Evolutionary conservation across 2,888 invertebrate genomes (phyloP).

Genomic region (Eupsilia transversa): DNA sequence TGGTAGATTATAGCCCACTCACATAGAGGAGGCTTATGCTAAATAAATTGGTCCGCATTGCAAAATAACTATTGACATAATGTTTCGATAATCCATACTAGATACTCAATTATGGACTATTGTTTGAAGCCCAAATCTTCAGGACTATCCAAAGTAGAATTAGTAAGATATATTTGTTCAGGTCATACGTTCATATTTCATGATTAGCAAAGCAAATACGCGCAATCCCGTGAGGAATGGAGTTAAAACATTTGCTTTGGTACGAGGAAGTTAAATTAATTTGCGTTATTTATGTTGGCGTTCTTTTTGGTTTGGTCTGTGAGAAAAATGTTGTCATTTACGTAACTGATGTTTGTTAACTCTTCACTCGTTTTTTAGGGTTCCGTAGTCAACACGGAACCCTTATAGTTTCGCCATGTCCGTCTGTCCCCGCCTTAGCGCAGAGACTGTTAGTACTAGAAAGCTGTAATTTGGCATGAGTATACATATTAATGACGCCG

Average conservation of each 20-base stretch:
- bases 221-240: constrained; percentile 26
- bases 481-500: too few species aligned
- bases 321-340: constrained; percentile 27
- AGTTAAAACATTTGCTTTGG: constrained; percentile 56
- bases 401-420: too few species aligned
- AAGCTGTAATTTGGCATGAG: too few species aligned
- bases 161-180: constrained; percentile 36
- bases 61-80: background rate
- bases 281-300: constrained; percentile 33
- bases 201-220: constrained; percentile 48
- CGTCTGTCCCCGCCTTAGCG: too few species aligned
- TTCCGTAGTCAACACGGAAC: too few species aligned
- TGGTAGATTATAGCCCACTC: too few species aligned
- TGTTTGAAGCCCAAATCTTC: constrained; percentile 11
- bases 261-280: constrained; percentile 45
- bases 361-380: background rate
- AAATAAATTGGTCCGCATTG: too few species aligned
- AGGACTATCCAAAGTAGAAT: constrained; percentile 11
- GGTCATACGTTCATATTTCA: constrained; percentile 43
- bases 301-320: constrained; percentile 15
- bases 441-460: too few species aligned
- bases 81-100: background rate
- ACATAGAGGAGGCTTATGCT: too few species aligned
- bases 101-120: background rate
- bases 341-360: background rate